phyloP scores from a whole-genome alignment of 2,888 invertebrate genomes.

The Xylota sylvarum region DNA sequence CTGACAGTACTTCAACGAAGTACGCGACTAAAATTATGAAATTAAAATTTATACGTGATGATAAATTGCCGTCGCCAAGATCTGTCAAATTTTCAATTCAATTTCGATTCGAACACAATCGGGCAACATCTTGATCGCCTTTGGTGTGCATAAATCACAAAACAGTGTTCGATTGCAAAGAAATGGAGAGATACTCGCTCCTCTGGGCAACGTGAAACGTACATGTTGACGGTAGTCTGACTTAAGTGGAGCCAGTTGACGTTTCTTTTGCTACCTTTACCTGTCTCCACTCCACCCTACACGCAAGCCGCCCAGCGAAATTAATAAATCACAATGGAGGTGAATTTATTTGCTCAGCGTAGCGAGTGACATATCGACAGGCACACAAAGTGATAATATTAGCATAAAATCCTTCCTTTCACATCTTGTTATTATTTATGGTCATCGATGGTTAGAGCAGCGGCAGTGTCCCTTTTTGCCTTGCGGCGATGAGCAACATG shows the following conservation, averaged over 20 bases:
- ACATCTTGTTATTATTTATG: slow-evolving; percentile 74
- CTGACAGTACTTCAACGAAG: slow-evolving; percentile 12
- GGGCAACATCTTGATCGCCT: slow-evolving; percentile 62
- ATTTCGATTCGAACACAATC: slow-evolving; percentile 49
- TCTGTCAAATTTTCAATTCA: slow-evolving; percentile 66
- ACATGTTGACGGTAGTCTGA: slow-evolving; percentile 44
- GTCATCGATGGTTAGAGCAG: slow-evolving; percentile 27
- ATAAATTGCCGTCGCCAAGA: slow-evolving; percentile 52
- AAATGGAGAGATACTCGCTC: not conserved
- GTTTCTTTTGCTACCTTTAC: slow-evolving; percentile 12
- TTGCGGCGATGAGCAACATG: slow-evolving; percentile 51
- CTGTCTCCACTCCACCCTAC: not conserved
- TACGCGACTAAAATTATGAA: slow-evolving; percentile 24
- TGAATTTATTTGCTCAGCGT: slow-evolving; percentile 75
- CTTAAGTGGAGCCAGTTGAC: slow-evolving; percentile 59
- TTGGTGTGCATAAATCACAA: slow-evolving; percentile 52
- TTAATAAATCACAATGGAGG: slow-evolving; percentile 73
- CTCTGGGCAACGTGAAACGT: slow-evolving; percentile 31
- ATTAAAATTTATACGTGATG: slow-evolving; percentile 40
- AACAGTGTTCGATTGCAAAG: not conserved
- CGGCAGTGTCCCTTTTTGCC: slow-evolving; percentile 65
- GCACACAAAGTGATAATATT: slow-evolving; percentile 85
- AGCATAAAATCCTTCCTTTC: slow-evolving; percentile 82
- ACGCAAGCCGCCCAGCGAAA: slow-evolving; percentile 36
- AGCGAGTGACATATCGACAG: slow-evolving; percentile 82